Conservation (phyloP, 1,140 invertebrate species). For the Hormaphis cornu region DNA sequence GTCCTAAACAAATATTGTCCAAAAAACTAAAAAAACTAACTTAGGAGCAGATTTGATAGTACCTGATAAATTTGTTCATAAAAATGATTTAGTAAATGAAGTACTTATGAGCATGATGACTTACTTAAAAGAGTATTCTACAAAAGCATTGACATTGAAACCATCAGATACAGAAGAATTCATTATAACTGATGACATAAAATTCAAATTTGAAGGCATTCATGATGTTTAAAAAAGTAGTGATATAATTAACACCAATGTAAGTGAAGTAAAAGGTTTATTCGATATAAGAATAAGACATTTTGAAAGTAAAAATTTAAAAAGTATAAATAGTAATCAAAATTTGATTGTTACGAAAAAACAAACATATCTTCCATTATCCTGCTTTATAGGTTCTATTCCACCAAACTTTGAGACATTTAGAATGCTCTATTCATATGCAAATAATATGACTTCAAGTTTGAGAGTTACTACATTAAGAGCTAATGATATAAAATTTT, state of each 20-base stretch:
- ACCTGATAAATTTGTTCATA: neutral
- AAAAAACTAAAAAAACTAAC: no score
- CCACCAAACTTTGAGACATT: conserved; percentile 22
- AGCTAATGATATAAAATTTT: neutral
- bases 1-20: no score
- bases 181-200: neutral
- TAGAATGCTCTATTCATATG: conserved; percentile 2
- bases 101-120: conserved; percentile 16
- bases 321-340: neutral
- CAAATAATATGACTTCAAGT: neutral
- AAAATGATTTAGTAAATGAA: conserved; percentile 8
- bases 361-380: neutral
- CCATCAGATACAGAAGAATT: neutral
- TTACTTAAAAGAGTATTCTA: neutral
- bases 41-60: neutral
- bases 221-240: neutral
- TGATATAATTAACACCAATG: conserved; percentile 1
- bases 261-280: conserved; percentile 12
- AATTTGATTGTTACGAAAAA: neutral
- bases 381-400: neutral
- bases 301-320: neutral
- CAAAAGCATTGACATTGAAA: neutral
- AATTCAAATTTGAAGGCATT: neutral
- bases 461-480: neutral
- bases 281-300: conserved; percentile 10